phyloP scores from a whole-genome alignment of 2,797 vertebrate species.

The Crocidura indochinensis region DNA sequence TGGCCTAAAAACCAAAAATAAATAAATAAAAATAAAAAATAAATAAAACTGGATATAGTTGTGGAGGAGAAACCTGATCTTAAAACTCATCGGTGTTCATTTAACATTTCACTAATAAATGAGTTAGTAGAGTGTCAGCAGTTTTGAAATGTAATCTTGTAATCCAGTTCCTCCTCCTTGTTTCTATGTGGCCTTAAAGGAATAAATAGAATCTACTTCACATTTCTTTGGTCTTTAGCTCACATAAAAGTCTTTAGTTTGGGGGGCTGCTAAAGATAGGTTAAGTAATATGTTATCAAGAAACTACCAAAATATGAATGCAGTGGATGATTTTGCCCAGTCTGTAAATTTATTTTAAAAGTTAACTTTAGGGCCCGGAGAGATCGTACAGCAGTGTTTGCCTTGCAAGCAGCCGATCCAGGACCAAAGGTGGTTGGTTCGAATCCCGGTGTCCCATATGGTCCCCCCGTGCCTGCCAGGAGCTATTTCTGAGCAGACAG shows the following conservation, averaged over 20 bases:
- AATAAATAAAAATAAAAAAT: no score
- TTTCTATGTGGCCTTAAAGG: not conserved
- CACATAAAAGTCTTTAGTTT: slow-evolving; percentile 55
- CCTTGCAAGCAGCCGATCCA: no score
- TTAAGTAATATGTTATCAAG: not conserved
- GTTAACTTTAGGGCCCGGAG: no score
- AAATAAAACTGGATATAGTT: slow-evolving; percentile 18
- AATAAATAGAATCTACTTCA: not conserved
- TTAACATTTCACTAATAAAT: not conserved
- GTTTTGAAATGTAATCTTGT: not conserved
- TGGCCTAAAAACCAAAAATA: no score
- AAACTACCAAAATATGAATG: not conserved
- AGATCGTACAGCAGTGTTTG: no score
- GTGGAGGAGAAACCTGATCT: slow-evolving; percentile 11
- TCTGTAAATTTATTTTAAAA: no score
- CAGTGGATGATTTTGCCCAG: no score
- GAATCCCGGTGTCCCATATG: no score
- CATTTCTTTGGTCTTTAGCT: slow-evolving; percentile 54
- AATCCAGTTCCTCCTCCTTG: not conserved
- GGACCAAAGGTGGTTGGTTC: no score
- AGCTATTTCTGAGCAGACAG: no score
- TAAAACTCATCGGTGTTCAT: slow-evolving; percentile 12
- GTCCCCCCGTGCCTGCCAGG: no score
- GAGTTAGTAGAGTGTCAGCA: not conserved
- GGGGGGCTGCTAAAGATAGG: not conserved